Conservation (phyloP, 2,888 invertebrate species). For the Orthosia incerta region DNA sequence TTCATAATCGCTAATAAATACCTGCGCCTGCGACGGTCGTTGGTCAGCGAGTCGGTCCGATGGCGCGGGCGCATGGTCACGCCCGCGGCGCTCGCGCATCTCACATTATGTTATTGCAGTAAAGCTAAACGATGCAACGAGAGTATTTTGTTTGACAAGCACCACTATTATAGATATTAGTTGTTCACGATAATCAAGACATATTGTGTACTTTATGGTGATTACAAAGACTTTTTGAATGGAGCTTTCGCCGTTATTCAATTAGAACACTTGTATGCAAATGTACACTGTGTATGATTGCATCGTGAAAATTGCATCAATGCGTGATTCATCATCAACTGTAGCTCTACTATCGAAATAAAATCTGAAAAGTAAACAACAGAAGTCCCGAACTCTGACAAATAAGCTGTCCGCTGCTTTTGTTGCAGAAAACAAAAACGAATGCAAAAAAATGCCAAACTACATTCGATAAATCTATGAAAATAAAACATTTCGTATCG, state of each 20-base stretch:
- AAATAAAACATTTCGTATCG: conserved; percentile 14
- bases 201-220: not conserved
- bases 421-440: not conserved
- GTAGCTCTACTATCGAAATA: not conserved
- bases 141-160: conserved; percentile 32
- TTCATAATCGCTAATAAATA: conserved; percentile 19
- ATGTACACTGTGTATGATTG: not conserved
- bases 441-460: not conserved
- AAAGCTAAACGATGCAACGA: conserved; percentile 29
- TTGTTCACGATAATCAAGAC: not conserved
- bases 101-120: conserved; percentile 36
- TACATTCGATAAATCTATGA: conserved; percentile 11
- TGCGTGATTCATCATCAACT: too few species aligned
- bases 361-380: not conserved
- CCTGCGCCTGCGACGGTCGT: conserved; percentile 1
- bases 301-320: not conserved
- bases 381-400: not conserved
- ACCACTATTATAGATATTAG: not conserved
- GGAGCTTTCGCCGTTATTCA: not conserved
- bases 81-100: conserved; percentile 36
- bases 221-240: not conserved
- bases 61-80: not conserved
- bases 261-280: not conserved
- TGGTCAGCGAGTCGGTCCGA: not conserved
- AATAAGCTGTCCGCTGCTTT: not conserved